Base-by-base conservation (phyloP, 2,797 vertebrate species). In the Neoniphon sammara region DNA sequence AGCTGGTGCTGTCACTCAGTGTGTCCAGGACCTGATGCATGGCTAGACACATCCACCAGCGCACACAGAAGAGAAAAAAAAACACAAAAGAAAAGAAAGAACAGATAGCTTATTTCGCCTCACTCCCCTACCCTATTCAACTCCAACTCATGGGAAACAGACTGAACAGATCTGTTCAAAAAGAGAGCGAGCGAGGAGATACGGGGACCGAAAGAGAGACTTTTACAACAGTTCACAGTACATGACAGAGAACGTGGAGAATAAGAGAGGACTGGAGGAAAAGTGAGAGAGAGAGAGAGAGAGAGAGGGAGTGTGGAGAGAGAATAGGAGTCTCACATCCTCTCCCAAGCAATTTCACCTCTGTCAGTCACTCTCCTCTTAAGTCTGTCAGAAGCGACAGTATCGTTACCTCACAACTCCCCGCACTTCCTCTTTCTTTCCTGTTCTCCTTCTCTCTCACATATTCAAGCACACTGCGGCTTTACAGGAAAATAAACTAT, bases 21-120 rank as follows among this genome's bases (percentile, higher is more conserved):
- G 96, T 96, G 87, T 98, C 96, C 92, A 98, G 88, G 83, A 96
- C 96, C 90, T 96, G 96, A 91, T 97, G 96, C 97, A 98, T 98
- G 81, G 95, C 97, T 98, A 77, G 49, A 78, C 49, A 84, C 61
- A 54, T 57, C 66, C 64, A 73, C 53, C 82, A 23, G 78, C 4
- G 76, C 31, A 66, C 12, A 67, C 47, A 62, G 10, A 56, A 72
- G 50, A 59, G 50, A 75, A 14, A 68, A 10, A 53, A 53, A 57
- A 21, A 66, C 50, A 66, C 47, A 54, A 47, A 12, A 66, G 18
- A 7, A 60, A n/a, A 74, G 27, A 61, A 68, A 58, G 18, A 61
- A 56, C 15, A 63, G 12, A 50, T 31, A 31, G 62, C 75, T 78
- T 47, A 74, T 78, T 73, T 85, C 34, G 69, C 36, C 68, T n/a